Evolutionary conservation across 2,113 vertebrate genomes (phyloP).

Genomic region (Himantopus leucocephalus): DNA sequence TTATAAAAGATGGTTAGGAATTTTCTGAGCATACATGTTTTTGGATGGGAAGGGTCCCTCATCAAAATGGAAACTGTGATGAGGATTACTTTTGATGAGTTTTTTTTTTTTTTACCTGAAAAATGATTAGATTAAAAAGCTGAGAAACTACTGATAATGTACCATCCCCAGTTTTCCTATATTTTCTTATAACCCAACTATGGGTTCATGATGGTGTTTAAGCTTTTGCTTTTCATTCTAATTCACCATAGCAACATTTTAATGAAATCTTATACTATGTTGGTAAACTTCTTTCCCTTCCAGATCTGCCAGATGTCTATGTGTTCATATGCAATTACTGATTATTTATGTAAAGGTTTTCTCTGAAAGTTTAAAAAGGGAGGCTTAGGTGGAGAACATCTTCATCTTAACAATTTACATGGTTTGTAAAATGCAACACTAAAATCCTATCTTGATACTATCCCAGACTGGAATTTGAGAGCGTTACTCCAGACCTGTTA

Average conservation of each 20-base stretch:
- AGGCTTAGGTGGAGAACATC: not conserved
- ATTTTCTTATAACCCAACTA: not conserved
- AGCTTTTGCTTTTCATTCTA: not conserved
- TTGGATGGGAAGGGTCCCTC: not conserved
- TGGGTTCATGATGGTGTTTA: not conserved
- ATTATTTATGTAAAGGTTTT: not conserved
- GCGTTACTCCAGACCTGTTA: constrained; percentile 46
- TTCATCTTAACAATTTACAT: not conserved
- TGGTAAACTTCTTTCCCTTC: not conserved
- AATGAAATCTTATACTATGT: not conserved
- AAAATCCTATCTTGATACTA: not conserved
- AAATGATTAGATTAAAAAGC: not conserved
- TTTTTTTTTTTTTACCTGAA: not conserved
- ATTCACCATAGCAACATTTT: not conserved
- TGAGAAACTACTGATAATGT: not conserved
- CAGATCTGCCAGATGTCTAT: not conserved
- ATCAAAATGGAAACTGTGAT: not conserved
- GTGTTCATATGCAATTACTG: not conserved
- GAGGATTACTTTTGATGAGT: not conserved
- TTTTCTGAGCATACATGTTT: not conserved
- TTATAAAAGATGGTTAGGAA: not conserved
- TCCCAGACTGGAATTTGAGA: constrained; percentile 28
- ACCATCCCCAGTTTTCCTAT: not conserved
- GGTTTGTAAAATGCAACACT: constrained; percentile 15
- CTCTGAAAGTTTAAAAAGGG: not conserved